Evolutionary conservation across 1,140 invertebrate genomes (phyloP).

Genomic region (Magallana angulata): DNA sequence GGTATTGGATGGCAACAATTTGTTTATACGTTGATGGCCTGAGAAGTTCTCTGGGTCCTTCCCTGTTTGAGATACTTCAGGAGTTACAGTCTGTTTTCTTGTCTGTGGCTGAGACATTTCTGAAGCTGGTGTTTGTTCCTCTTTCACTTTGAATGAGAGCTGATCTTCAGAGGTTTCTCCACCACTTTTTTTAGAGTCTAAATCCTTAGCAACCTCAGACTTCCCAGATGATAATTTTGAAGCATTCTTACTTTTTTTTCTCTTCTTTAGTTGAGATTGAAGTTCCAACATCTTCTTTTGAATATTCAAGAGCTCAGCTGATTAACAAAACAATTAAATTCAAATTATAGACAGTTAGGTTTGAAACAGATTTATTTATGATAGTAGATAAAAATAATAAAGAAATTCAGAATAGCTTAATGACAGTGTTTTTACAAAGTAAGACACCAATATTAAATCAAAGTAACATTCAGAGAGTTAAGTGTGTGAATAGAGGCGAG

Average conservation of each 20-base stretch:
- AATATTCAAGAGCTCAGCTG: conserved; percentile 63
- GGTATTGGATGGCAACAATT: background rate
- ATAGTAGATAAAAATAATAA: background rate
- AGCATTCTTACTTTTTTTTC: background rate
- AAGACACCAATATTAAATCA: background rate
- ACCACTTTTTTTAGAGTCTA: too few relatives aligned
- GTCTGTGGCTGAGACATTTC: background rate
- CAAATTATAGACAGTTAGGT: too few relatives aligned
- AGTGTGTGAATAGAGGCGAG: background rate
- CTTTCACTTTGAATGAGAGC: background rate
- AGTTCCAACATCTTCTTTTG: conserved; percentile 65
- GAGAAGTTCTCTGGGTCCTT: background rate
- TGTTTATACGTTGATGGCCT: background rate
- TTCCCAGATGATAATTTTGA: conserved; percentile 26
- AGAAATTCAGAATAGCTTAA: background rate
- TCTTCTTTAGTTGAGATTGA: conserved; percentile 51
- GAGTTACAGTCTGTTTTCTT: background rate
- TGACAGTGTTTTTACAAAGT: background rate
- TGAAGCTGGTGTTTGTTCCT: too few relatives aligned
- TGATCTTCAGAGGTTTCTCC: background rate
- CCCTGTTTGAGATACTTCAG: conserved; percentile 2
- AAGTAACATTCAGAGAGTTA: background rate
- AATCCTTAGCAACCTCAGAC: background rate
- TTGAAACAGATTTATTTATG: too few relatives aligned
- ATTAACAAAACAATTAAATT: background rate